phyloP scores from a whole-genome alignment of 2,797 vertebrate species.

The Pseudopleuronectes americanus region DNA sequence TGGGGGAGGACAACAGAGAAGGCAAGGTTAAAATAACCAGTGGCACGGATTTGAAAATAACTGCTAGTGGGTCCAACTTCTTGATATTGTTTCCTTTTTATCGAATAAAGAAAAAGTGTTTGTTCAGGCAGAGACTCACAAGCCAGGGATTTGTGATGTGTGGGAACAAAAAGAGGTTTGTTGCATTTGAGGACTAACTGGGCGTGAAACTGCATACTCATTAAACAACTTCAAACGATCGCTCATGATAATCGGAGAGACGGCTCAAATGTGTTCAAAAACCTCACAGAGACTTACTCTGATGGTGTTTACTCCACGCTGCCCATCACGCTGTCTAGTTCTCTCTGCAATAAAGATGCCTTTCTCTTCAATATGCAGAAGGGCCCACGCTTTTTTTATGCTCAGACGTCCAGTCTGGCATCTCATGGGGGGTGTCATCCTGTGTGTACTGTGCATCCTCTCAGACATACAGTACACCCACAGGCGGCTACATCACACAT shows the following conservation, averaged over 20 bases:
- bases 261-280: slow-evolving; percentile 21
- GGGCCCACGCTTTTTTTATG: neutral
- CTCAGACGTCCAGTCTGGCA: slow-evolving; percentile 5
- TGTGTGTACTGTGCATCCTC: slow-evolving; percentile 7
- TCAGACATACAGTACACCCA: slow-evolving; percentile 15
- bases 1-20: slow-evolving; percentile 27
- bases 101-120: slow-evolving; percentile 37
- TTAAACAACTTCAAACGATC: slow-evolving; percentile 69
- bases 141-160: slow-evolving; percentile 42
- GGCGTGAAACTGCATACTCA: slow-evolving; percentile 61
- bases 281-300: neutral
- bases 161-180: slow-evolving; percentile 60
- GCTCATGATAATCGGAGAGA: slow-evolving; percentile 44
- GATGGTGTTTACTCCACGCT: neutral
- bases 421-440: slow-evolving; percentile 13
- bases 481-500: neutral
- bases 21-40: slow-evolving; percentile 48
- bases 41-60: slow-evolving; percentile 44
- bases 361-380: slow-evolving; percentile 22
- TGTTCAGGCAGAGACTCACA: slow-evolving; percentile 26
- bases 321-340: slow-evolving; percentile 3
- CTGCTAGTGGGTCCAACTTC: slow-evolving; percentile 35
- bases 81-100: slow-evolving; percentile 40
- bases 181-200: slow-evolving; percentile 62
- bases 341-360: slow-evolving; percentile 31